Conservation (phyloP, 1,140 invertebrate genomes). For the Drosophila seguyi region DNA sequence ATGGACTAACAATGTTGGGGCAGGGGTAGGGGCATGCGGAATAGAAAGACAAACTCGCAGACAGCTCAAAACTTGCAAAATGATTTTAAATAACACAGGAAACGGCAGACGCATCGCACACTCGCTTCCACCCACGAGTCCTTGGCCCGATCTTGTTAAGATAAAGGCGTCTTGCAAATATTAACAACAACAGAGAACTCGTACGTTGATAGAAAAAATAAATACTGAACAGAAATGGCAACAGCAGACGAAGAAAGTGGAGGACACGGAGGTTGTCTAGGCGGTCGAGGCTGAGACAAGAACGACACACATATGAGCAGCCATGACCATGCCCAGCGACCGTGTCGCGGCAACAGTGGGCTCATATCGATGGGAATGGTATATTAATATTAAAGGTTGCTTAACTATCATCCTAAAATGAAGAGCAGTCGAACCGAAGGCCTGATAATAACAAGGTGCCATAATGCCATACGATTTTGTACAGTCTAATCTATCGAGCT, state of each 20-base stretch:
- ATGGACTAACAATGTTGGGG: background rate
- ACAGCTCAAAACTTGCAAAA: constrained; percentile 70
- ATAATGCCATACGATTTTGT: background rate
- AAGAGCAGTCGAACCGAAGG: background rate
- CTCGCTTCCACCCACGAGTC: constrained; percentile 9
- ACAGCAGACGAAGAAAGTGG: constrained; percentile 28
- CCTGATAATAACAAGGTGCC: background rate
- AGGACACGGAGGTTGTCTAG: constrained; percentile 52
- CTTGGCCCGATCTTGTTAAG: constrained; percentile 66
- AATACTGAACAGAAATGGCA: constrained; percentile 56
- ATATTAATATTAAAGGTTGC: background rate
- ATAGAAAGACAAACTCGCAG: constrained; percentile 42
- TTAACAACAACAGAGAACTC: constrained; percentile 45
- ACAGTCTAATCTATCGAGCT: background rate
- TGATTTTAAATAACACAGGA: constrained; percentile 72
- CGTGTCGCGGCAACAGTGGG: constrained; percentile 20
- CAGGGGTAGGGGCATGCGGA: background rate
- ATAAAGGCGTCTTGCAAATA: constrained; percentile 70
- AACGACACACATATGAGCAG: constrained; percentile 40
- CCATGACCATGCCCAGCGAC: constrained; percentile 49
- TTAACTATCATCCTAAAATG: background rate
- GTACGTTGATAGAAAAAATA: constrained; percentile 52
- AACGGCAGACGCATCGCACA: constrained; percentile 50
- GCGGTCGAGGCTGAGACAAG: constrained; percentile 40
- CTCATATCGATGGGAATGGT: background rate